Percentiles rank a stretch among this genome's conserved stretches.
phyloP scores from a whole-genome alignment of 2,888 invertebrate genomes.

The Acholoe squamosa region DNA sequence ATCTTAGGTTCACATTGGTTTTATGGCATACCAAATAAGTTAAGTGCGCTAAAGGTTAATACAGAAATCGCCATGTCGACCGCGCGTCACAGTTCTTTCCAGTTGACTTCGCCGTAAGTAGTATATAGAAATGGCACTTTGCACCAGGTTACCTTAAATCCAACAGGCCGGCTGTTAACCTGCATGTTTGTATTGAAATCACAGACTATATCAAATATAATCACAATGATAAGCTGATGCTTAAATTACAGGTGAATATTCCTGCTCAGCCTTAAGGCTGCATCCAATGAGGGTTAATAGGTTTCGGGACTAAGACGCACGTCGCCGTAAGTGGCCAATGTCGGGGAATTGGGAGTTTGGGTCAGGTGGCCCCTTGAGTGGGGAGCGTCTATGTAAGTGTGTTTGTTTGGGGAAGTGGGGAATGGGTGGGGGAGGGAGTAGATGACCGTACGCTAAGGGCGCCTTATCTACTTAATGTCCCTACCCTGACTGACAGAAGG shows the following conservation, averaged over 20 bases:
- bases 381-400: neutral
- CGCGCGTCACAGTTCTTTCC: neutral
- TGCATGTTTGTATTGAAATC: too few species aligned
- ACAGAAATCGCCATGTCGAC: neutral
- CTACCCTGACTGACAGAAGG: neutral
- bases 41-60: too few species aligned
- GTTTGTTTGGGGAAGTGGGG: too few species aligned
- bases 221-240: neutral
- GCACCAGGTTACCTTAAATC: neutral
- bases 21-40: too few species aligned
- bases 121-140: neutral
- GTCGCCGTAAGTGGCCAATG: slow-evolving; percentile 13
- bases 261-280: neutral
- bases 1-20: too few species aligned
- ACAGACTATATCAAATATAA: neutral
- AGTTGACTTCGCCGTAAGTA: slow-evolving; percentile 15
- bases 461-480: slow-evolving; percentile 43
- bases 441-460: neutral
- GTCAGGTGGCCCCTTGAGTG: neutral
- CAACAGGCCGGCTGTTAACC: too few species aligned
- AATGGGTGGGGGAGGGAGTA: neutral
- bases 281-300: neutral
- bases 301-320: neutral
- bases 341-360: slow-evolving; percentile 8
- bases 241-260: too few species aligned